Percentiles rank a stretch among this genome's conserved stretches.
phyloP scores from a whole-genome alignment of 2,888 invertebrate species.

The Onchidella celtica region DNA sequence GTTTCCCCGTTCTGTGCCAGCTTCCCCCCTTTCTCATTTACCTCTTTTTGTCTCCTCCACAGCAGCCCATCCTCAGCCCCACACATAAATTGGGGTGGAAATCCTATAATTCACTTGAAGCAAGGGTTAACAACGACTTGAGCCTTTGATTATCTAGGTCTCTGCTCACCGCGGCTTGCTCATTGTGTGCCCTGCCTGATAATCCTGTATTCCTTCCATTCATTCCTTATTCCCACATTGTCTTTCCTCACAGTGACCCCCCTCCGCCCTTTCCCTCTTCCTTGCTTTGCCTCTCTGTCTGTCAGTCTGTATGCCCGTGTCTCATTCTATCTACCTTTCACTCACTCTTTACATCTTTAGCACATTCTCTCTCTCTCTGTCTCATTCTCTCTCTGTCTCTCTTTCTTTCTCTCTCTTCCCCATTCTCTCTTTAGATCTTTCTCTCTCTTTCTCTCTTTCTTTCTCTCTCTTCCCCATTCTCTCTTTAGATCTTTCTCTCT shows the following conservation, averaged over 20 bases:
- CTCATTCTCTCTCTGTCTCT: neutral
- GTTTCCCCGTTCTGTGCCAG: too few relatives aligned
- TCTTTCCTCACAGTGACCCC: neutral
- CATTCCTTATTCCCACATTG: neutral
- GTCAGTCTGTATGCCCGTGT: neutral
- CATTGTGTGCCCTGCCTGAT: too few relatives aligned
- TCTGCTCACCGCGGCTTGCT: too few relatives aligned
- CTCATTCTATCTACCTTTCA: neutral
- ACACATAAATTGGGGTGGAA: too few relatives aligned
- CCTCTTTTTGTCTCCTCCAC: too few relatives aligned
- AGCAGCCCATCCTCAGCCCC: too few relatives aligned
- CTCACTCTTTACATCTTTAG: too few relatives aligned
- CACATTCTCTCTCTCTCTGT: neutral
- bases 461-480: neutral
- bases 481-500: neutral
- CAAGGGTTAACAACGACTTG: too few relatives aligned
- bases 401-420: neutral
- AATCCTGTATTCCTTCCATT: too few relatives aligned
- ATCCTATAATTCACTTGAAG: too few relatives aligned
- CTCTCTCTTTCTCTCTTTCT: neutral
- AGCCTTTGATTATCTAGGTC: too few relatives aligned
- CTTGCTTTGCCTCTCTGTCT: slow-evolving; percentile 3
- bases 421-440: neutral
- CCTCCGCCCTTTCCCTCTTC: neutral
- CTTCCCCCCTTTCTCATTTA: too few relatives aligned